These are phyloP conservation scores for Ibycter americanus DNA, from an alignment of 2,797 vertebrate genomes.

Conservation along the genomic window DNA sequence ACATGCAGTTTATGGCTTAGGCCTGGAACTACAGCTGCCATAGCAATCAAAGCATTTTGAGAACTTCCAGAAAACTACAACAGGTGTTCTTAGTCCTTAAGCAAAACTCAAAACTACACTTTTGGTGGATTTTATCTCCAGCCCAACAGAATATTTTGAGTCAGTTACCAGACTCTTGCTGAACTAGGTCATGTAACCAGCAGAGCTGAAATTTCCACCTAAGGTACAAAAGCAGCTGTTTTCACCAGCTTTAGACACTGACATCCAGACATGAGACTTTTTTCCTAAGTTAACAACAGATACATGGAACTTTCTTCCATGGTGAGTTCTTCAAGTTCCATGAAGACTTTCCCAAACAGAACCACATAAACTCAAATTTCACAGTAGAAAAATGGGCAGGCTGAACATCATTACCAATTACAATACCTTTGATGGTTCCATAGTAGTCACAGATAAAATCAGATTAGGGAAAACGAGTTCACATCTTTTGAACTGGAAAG, in stretches of 20 bases:
- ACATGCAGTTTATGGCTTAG: neutral
- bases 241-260: neutral
- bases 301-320: neutral
- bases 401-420: constrained; percentile 41
- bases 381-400: neutral
- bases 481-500: neutral
- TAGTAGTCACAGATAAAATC: constrained; percentile 59
- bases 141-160: neutral
- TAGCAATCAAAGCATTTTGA: neutral
- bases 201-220: neutral
- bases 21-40: neutral
- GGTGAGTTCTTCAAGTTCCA: neutral
- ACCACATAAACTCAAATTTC: constrained; percentile 8
- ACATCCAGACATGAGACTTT: neutral
- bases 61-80: neutral
- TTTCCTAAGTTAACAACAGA: neutral
- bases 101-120: neutral
- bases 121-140: neutral
- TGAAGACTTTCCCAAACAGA: neutral
- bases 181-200: neutral
- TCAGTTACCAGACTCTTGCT: neutral
- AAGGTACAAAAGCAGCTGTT: neutral
- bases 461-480: constrained; percentile 29
- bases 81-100: neutral
- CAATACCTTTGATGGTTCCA: constrained; percentile 48